Base-by-base conservation (phyloP, 2,888 invertebrate genomes). In the Parnassius glacialis region DNA sequence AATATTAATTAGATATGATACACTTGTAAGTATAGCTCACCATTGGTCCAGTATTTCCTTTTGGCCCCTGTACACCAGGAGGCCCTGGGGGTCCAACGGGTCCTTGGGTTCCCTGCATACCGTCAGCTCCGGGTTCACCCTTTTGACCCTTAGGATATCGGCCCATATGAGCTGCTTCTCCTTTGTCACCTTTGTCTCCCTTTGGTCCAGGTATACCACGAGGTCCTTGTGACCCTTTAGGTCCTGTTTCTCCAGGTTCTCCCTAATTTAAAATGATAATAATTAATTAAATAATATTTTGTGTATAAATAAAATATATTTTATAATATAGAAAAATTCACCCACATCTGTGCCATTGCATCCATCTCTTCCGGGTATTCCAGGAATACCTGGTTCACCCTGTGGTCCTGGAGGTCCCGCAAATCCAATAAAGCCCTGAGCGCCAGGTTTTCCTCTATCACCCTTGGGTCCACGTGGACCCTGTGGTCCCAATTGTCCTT, bases 281-380 rank as follows among this genome's bases (percentile, higher is more conserved):
- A 50, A 43, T 51, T 45, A 52, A 9, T 56, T 59, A 53, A 16
- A 55, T 10, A 56, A 25, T 34, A 50, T 50, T 56, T 52, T 51
- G 16, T 47, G 43, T 12, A 34, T 43, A 1, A 7, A 10, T 13
- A 42, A 10, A 52, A 5, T 9, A 52, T 11, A 20, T 34, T 34
- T 34, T 34, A 34, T 34, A 25, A 51, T 34, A 42, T n/a, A 52
- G 25, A 41, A 47, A 60, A 60, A 42, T 1, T 52, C 47, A 9
- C 94, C 93, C 92, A 97, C 97, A 84, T 97, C 97, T 59, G 97
- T 97, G 76, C 99, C 99, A 78, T 99, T 98, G 80, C 99, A 99
- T 10, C 99, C 99, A 80, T 99, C 98, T 74, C 95, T 90, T 58
- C 99, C 99, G 50, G 96, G 95, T 52, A 94, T 89, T 71, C 98